Evolutionary conservation across 2,888 invertebrate species (phyloP).

Genomic region (Diaperis boleti): DNA sequence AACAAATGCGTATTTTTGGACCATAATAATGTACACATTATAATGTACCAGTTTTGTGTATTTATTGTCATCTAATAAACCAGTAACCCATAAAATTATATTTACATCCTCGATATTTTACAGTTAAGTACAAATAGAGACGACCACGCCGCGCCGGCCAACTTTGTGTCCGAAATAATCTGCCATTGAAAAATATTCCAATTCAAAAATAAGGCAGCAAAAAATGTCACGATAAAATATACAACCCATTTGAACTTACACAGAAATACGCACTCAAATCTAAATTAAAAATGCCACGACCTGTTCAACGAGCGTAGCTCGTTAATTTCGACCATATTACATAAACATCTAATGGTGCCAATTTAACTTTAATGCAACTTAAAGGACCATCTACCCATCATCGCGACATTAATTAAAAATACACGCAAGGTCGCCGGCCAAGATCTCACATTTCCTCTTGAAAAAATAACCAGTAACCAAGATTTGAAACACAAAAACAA

Average conservation of each 20-base stretch:
- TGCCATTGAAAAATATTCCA: constrained; percentile 6
- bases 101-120: too few species aligned
- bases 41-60: too few species aligned
- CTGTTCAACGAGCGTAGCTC: neutral
- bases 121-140: too few species aligned
- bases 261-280: constrained; percentile 3
- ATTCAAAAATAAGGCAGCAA: constrained; percentile 1
- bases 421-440: constrained; percentile 7
- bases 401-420: constrained; percentile 16
- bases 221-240: constrained; percentile 10
- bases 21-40: too few species aligned
- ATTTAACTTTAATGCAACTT: constrained; percentile 9
- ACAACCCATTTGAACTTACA: neutral
- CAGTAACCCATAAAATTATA: too few species aligned
- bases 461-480: neutral
- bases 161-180: neutral
- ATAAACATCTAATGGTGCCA: constrained; percentile 10
- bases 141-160: neutral
- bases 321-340: constrained; percentile 2
- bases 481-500: constrained; percentile 1
- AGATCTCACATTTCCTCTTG: constrained; percentile 2
- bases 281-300: constrained; percentile 2
- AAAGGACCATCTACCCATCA: neutral
- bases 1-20: too few species aligned
- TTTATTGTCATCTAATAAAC: too few species aligned